These are phyloP conservation scores for Poecilobothrus nobilitatus DNA, from an alignment of 2,888 invertebrate genomes.

Conservation along the genomic window DNA sequence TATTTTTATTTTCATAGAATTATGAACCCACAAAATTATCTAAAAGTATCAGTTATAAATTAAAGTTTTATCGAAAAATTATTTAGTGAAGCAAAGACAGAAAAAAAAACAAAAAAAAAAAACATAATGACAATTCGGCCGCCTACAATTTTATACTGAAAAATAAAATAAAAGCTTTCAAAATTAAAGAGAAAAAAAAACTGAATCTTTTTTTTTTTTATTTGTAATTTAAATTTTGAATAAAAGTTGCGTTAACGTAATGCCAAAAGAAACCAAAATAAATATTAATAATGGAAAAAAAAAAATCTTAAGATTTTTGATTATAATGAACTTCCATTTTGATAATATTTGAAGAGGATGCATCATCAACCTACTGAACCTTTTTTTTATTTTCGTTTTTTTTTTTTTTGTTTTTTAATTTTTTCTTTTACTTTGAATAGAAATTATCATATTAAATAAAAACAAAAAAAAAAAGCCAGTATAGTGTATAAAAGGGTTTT, in stretches of 20 bases:
- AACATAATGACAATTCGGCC: neutral
- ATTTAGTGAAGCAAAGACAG: neutral
- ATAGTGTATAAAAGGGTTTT: neutral
- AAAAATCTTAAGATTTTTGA: neutral
- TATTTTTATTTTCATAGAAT: no score
- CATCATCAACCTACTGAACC: neutral
- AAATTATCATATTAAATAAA: neutral
- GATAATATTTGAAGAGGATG: neutral
- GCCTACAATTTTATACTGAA: neutral
- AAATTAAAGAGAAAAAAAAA: neutral
- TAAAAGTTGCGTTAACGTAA: neutral
- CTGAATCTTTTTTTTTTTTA: no score
- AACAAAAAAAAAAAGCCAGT: neutral
- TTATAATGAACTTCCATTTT: neutral
- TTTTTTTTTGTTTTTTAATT: neutral
- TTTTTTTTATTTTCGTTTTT: neutral
- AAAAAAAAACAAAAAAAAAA: no score
- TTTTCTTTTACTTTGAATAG: neutral
- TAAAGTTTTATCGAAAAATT: slow-evolving; percentile 2
- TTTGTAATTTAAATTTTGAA: no score
- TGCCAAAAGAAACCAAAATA: neutral
- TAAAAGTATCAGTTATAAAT: neutral
- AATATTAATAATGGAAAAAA: neutral
- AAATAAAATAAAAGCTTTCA: neutral
- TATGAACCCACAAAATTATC: neutral